Evolutionary conservation across 2,888 invertebrate species (phyloP), one percentile per base, ranked within the genome.

Genomic region (Scaptodrosophila latifasciaeformis): DNA sequence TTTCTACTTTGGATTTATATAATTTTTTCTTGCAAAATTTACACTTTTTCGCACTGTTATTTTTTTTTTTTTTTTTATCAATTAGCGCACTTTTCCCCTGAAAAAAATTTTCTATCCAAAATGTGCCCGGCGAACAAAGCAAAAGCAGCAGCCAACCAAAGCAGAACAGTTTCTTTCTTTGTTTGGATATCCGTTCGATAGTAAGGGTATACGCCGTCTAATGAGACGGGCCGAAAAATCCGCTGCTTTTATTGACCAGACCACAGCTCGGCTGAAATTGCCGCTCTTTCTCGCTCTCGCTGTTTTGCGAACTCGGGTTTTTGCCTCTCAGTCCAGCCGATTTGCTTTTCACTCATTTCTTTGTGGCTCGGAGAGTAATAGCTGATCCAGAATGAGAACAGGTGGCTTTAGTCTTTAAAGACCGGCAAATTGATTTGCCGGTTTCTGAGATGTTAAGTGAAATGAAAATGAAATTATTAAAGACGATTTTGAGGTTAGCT

Each of bases 181-280:
- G 21, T n/a, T 9, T 18, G 9, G 35, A 4, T 52, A 19, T 53
- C 44, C 34, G 37, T 17, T 52, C 59, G 40, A 51, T 24, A 29
- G 44, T 74, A 57, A 64, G 51, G 53, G 59, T 65, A 62, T 17
- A 17, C 52, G 50, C 66, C 52, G 55, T 40, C 69, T 64, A 70
- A 69, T 74, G 77, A 69, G 49, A 53, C 30, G 17, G 40, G 50
- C 53, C 57, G 42, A 42, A 31, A 18, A 42, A n/a, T 44, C 37
- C 34, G 12, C 48, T 24, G 62, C 65, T 79, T 79, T 72, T 79
- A 79, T 72, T 54, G 46, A 46, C 63, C n/a, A n/a, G n/a, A n/a
- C 17, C 42, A 29, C 48, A 37, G 44, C 13, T 30, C n/a, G 24
- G 34, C 12, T 17, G 17, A 24, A 47, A 21, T 37, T 57, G 40